Conservation (phyloP, 2,113 vertebrate species). For the Epinephelus cyanopodus region DNA sequence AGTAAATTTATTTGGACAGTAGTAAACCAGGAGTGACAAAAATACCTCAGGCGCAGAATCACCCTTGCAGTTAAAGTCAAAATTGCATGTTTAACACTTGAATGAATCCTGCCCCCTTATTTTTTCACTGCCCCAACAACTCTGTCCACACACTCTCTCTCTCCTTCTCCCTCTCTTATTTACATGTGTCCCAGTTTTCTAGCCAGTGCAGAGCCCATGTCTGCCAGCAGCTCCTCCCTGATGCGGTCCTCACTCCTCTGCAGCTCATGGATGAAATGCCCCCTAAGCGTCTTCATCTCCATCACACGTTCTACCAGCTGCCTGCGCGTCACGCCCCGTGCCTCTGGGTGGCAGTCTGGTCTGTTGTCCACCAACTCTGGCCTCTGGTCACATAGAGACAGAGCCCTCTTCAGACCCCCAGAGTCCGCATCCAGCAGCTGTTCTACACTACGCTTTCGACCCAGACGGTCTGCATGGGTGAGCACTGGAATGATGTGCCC, state of each 20-base stretch:
- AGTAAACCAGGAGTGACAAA: constrained; percentile 30
- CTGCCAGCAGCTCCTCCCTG: constrained; percentile 70
- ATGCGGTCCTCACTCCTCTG: constrained; percentile 72
- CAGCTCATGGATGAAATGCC: constrained; percentile 77
- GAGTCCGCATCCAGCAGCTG: constrained; percentile 56
- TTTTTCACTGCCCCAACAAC: neutral
- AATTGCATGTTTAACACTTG: constrained; percentile 32
- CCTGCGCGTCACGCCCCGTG: neutral
- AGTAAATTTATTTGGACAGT: constrained; percentile 41
- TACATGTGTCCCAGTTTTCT: constrained; percentile 61
- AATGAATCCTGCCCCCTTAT: constrained; percentile 8
- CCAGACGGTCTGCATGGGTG: constrained; percentile 53
- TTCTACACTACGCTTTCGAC: constrained; percentile 20
- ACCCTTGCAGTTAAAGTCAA: constrained; percentile 18
- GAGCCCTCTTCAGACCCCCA: constrained; percentile 43
- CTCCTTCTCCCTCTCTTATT: constrained; percentile 13
- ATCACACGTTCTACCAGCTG: constrained; percentile 65
- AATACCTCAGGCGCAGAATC: constrained; percentile 30
- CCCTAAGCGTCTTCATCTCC: constrained; percentile 60
- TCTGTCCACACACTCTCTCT: neutral
- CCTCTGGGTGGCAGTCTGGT: constrained; percentile 35
- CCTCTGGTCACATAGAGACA: constrained; percentile 66
- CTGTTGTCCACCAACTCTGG: constrained; percentile 69
- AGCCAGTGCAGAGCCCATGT: constrained; percentile 72
- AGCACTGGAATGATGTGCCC: constrained; percentile 71